These are phyloP conservation scores for Stichopus chloronotus DNA, from an alignment of 35 echinoderm and acorn worm genomes.

Conservation along the genomic window DNA sequence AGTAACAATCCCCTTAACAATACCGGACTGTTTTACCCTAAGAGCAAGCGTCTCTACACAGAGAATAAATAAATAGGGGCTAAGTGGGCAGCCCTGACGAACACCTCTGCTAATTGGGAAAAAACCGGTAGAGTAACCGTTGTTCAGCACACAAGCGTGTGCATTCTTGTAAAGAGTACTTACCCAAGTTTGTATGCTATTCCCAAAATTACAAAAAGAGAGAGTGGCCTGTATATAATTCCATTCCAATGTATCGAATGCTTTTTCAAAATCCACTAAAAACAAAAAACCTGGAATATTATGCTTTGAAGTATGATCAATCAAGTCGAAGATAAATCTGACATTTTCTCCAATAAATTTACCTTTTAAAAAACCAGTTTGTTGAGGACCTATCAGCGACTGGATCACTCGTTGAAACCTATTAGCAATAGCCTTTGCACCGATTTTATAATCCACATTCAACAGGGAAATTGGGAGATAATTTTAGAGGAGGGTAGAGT, in stretches of 20 bases:
- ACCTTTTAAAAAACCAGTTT: slow-evolving; percentile 37
- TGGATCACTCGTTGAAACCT: not conserved
- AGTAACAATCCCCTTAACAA: not conserved
- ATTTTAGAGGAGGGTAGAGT: not conserved
- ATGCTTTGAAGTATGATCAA: not conserved
- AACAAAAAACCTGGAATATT: slow-evolving; percentile 19
- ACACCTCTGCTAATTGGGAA: slow-evolving; percentile 29
- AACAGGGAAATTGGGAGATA: slow-evolving; percentile 6
- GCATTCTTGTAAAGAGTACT: slow-evolving; percentile 12
- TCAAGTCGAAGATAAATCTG: slow-evolving; percentile 1
- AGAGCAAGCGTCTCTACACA: not conserved
- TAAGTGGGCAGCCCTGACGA: slow-evolving; percentile 30
- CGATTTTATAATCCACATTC: slow-evolving; percentile 19
- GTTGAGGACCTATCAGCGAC: not conserved
- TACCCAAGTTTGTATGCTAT: slow-evolving; percentile 20
- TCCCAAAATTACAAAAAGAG: slow-evolving; percentile 29
- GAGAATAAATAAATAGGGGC: not conserved
- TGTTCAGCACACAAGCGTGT: slow-evolving; percentile 17
- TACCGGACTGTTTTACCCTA: not conserved
- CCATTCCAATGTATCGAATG: slow-evolving; percentile 12
- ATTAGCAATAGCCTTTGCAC: not conserved
- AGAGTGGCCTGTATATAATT: not conserved
- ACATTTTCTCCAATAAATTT: slow-evolving; percentile 52
- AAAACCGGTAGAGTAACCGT: slow-evolving; percentile 2
- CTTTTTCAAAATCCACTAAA: slow-evolving; percentile 24